Evolutionary conservation across 2,888 invertebrate genomes (phyloP).

Genomic region (Melieria omissa): DNA sequence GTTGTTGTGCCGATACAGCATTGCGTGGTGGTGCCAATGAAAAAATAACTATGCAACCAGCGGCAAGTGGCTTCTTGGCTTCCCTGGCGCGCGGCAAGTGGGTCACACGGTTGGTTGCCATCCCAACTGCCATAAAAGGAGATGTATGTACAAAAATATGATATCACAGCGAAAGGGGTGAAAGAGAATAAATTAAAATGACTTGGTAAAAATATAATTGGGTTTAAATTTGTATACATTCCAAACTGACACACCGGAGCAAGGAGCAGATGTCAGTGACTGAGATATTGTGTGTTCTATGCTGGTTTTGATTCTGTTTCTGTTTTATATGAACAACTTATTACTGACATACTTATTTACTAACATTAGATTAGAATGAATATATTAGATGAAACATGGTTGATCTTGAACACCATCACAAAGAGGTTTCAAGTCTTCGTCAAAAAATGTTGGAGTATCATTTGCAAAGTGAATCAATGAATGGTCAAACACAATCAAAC

Average conservation of each 20-base stretch:
- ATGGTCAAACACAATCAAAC: too few relatives aligned
- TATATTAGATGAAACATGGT: too few relatives aligned
- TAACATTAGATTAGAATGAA: too few relatives aligned
- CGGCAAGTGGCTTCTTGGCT: constrained; percentile 3
- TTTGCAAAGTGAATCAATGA: too few relatives aligned
- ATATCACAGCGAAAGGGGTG: constrained; percentile 8
- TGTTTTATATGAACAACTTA: constrained; percentile 44
- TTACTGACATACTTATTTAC: too few relatives aligned
- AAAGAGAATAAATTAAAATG: constrained; percentile 24
- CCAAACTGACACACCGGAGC: too few relatives aligned
- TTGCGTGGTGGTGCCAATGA: too few relatives aligned
- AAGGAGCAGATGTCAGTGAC: constrained; percentile 12
- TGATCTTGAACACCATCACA: too few relatives aligned
- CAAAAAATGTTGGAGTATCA: too few relatives aligned
- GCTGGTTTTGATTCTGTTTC: constrained; percentile 64
- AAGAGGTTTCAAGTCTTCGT: too few relatives aligned
- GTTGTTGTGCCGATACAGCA: not conserved
- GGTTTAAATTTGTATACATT: constrained; percentile 1
- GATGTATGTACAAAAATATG: not conserved
- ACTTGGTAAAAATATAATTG: constrained; percentile 23
- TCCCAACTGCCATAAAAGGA: not conserved
- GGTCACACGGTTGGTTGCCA: constrained; percentile 20
- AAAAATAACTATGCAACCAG: too few relatives aligned
- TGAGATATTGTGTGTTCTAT: constrained; percentile 33
- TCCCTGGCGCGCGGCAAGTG: constrained; percentile 1